Evolutionary conservation across 2,797 vertebrate species (phyloP).

Genomic region (Euphonia xanthogaster): DNA sequence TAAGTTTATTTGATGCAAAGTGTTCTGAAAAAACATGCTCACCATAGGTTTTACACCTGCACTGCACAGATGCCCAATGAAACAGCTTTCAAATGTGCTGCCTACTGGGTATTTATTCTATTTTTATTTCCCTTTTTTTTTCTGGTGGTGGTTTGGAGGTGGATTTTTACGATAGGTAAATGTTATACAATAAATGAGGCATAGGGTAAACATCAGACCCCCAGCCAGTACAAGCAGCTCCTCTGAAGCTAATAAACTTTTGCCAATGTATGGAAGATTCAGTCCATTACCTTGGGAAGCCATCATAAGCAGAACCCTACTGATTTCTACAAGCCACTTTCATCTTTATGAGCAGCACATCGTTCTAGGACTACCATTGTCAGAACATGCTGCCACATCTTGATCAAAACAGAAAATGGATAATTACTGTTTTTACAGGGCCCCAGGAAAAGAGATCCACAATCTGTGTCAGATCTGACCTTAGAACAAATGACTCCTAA

Average conservation of each 20-base stretch:
- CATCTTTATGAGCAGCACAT: not conserved
- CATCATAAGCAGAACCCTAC: not conserved
- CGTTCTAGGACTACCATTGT: not conserved
- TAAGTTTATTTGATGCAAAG: not conserved
- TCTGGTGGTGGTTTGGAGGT: not conserved
- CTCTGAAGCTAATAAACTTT: not conserved
- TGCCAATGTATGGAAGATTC: not conserved
- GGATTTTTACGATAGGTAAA: not conserved
- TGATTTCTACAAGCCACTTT: not conserved
- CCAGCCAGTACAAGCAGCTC: not conserved
- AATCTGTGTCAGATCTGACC: not conserved
- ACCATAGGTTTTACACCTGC: not conserved
- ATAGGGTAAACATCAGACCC: not conserved
- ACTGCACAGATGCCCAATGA: not conserved
- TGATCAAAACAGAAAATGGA: not conserved
- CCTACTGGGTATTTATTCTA: not conserved
- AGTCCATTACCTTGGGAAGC: conserved; percentile 15
- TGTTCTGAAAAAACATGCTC: not conserved
- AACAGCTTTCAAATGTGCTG: not conserved
- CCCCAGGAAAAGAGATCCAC: not conserved
- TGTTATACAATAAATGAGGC: not conserved
- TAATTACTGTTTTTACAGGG: not conserved
- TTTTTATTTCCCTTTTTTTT: not conserved
- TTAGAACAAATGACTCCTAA: not conserved
- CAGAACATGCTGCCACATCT: not conserved